Percentiles rank a stretch among this genome's conserved stretches.
These are phyloP conservation scores for Pogonognathellus flavescens DNA, from an alignment of 1,140 invertebrate genomes.

Conservation along the genomic window DNA sequence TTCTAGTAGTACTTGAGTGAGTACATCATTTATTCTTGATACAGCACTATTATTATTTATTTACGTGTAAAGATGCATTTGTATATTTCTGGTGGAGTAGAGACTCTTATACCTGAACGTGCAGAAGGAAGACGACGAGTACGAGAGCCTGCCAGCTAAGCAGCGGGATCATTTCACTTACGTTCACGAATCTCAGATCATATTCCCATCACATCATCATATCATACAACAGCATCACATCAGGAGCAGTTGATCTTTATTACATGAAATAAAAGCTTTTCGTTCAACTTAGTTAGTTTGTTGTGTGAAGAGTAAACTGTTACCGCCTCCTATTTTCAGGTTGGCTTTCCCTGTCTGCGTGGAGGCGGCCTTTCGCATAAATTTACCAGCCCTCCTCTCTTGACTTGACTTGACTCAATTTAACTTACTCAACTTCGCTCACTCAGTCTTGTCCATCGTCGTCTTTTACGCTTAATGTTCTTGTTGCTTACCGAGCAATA, in stretches of 20 bases:
- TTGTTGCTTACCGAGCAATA: too few relatives aligned
- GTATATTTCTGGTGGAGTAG: not conserved
- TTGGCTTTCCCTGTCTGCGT: slow-evolving; percentile 54
- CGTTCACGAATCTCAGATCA: slow-evolving; percentile 20
- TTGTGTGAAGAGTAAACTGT: slow-evolving; percentile 30
- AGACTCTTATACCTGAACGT: not conserved
- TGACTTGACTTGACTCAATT: not conserved
- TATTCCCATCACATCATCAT: not conserved
- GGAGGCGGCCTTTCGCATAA: slow-evolving; percentile 55
- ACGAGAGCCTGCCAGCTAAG: not conserved
- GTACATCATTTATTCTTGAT: not conserved
- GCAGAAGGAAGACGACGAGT: not conserved
- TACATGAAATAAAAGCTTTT: slow-evolving; percentile 41
- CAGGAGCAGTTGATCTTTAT: slow-evolving; percentile 47
- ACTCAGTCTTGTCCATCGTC: not conserved
- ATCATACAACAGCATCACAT: not conserved
- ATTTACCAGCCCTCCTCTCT: slow-evolving; percentile 47
- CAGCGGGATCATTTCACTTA: slow-evolving; percentile 32
- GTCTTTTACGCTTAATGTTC: too few relatives aligned
- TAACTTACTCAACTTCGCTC: slow-evolving; percentile 12
- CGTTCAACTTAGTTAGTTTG: slow-evolving; percentile 7
- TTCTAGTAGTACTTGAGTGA: too few relatives aligned
- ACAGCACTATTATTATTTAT: not conserved
- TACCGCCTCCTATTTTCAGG: slow-evolving; percentile 56
- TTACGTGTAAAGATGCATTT: not conserved